Percentiles rank a stretch among this genome's conserved stretches.
Conservation (phyloP, 2,888 invertebrate genomes). For the Philaethria dido region DNA sequence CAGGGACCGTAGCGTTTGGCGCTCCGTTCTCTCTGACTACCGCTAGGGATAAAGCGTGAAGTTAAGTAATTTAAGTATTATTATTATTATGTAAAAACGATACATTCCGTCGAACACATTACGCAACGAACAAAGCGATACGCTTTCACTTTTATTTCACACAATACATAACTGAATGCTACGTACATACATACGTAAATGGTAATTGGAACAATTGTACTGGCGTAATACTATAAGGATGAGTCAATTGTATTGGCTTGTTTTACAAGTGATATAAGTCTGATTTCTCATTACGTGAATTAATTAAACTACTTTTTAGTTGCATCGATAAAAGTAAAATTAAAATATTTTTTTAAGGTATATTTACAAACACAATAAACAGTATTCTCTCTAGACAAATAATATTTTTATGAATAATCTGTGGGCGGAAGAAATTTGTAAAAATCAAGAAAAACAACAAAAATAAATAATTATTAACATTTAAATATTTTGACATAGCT, state of each 20-base stretch:
- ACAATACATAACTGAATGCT: constrained; percentile 15
- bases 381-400: too few species aligned
- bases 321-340: too few species aligned
- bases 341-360: not conserved
- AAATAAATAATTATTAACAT: too few species aligned
- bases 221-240: not conserved
- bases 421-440: too few species aligned
- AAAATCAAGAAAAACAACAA: too few species aligned
- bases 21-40: too few species aligned
- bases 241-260: not conserved
- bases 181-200: constrained; percentile 1
- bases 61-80: too few species aligned
- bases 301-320: not conserved
- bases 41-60: too few species aligned
- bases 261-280: not conserved
- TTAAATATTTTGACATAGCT: too few species aligned
- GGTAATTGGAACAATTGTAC: not conserved
- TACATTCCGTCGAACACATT: constrained; percentile 27
- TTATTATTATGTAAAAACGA: constrained; percentile 13
- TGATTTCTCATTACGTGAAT: not conserved
- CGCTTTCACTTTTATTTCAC: constrained; percentile 35
- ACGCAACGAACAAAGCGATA: constrained; percentile 33
- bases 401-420: too few species aligned
- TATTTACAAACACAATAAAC: too few species aligned
- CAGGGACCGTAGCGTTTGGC: too few species aligned